phyloP scores from a whole-genome alignment of 2,888 invertebrate genomes.

The Chloromyia formosa region DNA sequence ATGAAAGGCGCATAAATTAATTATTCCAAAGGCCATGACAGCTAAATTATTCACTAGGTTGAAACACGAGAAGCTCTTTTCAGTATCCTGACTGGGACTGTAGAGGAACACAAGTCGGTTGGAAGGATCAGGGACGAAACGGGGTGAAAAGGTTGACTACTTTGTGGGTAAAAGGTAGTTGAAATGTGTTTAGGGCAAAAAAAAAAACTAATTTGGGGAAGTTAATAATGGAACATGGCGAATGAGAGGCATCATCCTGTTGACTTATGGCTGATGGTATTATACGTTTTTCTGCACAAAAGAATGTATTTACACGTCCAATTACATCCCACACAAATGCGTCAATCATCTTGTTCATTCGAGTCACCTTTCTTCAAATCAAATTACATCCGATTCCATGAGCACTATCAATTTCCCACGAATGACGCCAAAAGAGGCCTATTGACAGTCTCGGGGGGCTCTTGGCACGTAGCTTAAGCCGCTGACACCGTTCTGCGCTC shows the following conservation, averaged over 20 bases:
- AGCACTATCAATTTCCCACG: neutral
- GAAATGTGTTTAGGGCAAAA: slow-evolving; percentile 1
- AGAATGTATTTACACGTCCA: no score
- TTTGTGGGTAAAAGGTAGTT: neutral
- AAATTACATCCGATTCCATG: neutral
- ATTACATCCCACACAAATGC: no score
- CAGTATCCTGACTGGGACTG: neutral
- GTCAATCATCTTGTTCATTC: no score
- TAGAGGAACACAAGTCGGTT: neutral
- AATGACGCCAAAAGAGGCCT: neutral
- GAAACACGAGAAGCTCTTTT: slow-evolving; percentile 8
- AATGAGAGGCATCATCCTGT: neutral
- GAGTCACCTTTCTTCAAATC: neutral
- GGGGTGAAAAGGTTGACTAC: neutral
- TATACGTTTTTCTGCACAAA: no score
- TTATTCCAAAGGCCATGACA: slow-evolving; percentile 40
- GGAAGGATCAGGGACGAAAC: neutral
- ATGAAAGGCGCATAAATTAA: slow-evolving; percentile 38
- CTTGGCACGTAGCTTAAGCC: no score
- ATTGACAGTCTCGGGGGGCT: neutral
- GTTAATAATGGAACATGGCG: neutral
- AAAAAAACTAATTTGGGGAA: slow-evolving; percentile 18
- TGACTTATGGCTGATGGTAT: no score
- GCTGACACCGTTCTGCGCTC: neutral
- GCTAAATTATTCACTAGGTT: slow-evolving; percentile 42